These are phyloP conservation scores for Brachynemurus nebulosus DNA, from an alignment of 2,888 invertebrate species.

Conservation along the genomic window DNA sequence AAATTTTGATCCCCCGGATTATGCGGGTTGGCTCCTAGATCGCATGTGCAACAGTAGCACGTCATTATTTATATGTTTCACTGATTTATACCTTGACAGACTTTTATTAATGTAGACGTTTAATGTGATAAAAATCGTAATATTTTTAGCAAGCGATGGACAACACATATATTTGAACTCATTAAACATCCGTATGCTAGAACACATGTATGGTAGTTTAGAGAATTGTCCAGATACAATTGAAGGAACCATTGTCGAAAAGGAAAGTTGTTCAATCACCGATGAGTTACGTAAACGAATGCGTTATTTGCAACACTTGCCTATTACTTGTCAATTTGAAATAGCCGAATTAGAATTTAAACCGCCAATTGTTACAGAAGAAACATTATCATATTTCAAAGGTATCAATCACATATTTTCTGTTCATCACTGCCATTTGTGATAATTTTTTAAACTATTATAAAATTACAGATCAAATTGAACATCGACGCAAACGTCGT, in stretches of 20 bases:
- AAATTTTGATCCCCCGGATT: too few species aligned
- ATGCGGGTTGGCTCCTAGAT: too few species aligned
- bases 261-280: conserved; percentile 72
- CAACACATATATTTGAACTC: conserved; percentile 87
- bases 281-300: conserved; percentile 64
- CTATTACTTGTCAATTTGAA: conserved; percentile 80
- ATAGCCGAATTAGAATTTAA: conserved; percentile 75
- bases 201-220: conserved; percentile 70
- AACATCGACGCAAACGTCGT: conserved; percentile 52
- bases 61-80: too few species aligned
- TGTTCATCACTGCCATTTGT: neutral
- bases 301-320: conserved; percentile 73
- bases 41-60: too few species aligned
- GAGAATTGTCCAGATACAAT: conserved; percentile 62
- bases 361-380: conserved; percentile 53
- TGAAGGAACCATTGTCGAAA: conserved; percentile 69
- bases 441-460: neutral
- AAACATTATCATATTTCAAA: conserved; percentile 52
- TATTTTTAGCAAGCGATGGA: conserved; percentile 70
- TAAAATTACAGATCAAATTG: conserved; percentile 49
- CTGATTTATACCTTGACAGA: too few species aligned
- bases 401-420: conserved; percentile 34
- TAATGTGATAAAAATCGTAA: conserved; percentile 27
- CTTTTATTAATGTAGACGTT: too few species aligned
- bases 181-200: conserved; percentile 79